phyloP scores from a whole-genome alignment of 2,888 invertebrate genomes.

The Zhuqinia jingwanae region DNA sequence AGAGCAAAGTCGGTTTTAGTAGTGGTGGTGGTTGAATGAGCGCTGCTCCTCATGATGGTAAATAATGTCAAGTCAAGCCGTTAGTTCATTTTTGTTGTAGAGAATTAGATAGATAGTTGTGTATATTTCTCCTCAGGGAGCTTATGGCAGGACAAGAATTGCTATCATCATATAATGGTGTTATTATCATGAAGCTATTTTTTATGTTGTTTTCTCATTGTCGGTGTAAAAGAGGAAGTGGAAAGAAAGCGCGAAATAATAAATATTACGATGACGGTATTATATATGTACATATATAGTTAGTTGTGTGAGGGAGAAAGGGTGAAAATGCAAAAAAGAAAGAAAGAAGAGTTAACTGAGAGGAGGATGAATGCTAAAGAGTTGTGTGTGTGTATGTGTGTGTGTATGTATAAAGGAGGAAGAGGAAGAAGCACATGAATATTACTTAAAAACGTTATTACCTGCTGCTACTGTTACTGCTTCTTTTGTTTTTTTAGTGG shows the following conservation, averaged over 20 bases:
- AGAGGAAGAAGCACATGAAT: slow-evolving; percentile 3
- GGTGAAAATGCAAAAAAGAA: neutral
- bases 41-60: neutral
- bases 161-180: slow-evolving; percentile 11
- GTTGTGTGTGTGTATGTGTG: too few relatives aligned
- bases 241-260: neutral
- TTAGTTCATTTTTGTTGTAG: slow-evolving; percentile 46
- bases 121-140: slow-evolving; percentile 61
- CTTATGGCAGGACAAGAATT: slow-evolving; percentile 43
- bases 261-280: neutral
- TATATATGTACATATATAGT: too few relatives aligned
- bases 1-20: neutral
- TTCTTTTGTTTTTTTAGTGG: neutral
- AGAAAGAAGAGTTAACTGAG: too few relatives aligned
- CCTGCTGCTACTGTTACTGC: slow-evolving; percentile 1
- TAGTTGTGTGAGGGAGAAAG: neutral
- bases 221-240: too few relatives aligned
- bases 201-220: neutral
- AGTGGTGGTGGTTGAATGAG: too few relatives aligned
- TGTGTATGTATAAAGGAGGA: too few relatives aligned
- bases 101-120: slow-evolving; percentile 56
- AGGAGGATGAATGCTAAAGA: too few relatives aligned
- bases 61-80: neutral
- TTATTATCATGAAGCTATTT: slow-evolving; percentile 39
- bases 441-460: slow-evolving; percentile 17